Percentiles rank a stretch among this genome's conserved stretches.
These are phyloP conservation scores for Sphecodes monilicornis DNA, from an alignment of 2,888 invertebrate genomes.

Conservation along the genomic window DNA sequence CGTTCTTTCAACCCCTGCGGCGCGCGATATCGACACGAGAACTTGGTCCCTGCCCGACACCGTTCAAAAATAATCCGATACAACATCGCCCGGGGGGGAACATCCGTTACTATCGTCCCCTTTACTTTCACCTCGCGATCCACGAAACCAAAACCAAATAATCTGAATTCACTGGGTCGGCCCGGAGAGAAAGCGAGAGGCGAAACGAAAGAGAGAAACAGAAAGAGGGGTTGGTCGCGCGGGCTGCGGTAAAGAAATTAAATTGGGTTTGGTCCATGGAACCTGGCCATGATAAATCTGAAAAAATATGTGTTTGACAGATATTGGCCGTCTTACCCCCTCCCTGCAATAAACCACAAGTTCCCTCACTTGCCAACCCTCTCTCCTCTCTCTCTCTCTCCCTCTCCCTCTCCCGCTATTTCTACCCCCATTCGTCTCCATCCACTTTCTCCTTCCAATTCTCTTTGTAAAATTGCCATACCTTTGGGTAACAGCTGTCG, in stretches of 20 bases:
- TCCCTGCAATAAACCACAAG: slow-evolving; percentile 13
- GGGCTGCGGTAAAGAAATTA: slow-evolving; percentile 75
- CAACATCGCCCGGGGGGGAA: not conserved
- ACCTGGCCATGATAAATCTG: slow-evolving; percentile 79
- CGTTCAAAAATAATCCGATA: slow-evolving; percentile 5
- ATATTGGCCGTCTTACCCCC: slow-evolving; percentile 78
- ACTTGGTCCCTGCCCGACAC: slow-evolving; percentile 1
- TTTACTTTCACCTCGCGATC: slow-evolving; percentile 28
- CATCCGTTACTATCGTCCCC: not conserved
- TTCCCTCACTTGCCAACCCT: not conserved
- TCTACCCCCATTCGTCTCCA: slow-evolving; percentile 16
- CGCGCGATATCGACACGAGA: slow-evolving; percentile 1
- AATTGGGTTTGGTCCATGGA: slow-evolving; percentile 76
- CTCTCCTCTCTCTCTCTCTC: not conserved
- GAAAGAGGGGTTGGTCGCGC: slow-evolving; percentile 16
- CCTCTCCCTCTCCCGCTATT: slow-evolving; percentile 14
- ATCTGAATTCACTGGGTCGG: slow-evolving; percentile 43
- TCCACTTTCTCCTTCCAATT: slow-evolving; percentile 11
- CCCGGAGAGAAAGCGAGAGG: not conserved
- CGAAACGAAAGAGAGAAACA: not conserved
- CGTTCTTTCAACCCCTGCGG: not conserved
- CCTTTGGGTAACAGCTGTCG: slow-evolving; percentile 81
- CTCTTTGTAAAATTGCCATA: slow-evolving; percentile 81
- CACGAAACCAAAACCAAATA: slow-evolving; percentile 39
- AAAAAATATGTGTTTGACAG: slow-evolving; percentile 83